Percentiles rank a stretch among this genome's conserved stretches.
phyloP scores from a whole-genome alignment of 2,113 vertebrate species.

The Baryphthengus martii region DNA sequence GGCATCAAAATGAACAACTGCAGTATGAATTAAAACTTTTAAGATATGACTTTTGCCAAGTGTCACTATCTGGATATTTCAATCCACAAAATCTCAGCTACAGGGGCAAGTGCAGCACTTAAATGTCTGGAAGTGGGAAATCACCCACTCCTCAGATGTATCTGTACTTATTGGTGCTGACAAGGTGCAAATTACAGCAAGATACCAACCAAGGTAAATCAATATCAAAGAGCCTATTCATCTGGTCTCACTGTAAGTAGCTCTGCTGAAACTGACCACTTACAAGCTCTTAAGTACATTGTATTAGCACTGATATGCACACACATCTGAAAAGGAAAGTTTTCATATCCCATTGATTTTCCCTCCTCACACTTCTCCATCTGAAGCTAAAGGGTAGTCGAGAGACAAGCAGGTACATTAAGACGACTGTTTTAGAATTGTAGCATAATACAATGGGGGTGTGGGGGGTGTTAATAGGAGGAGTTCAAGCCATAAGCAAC shows the following conservation, averaged over 20 bases:
- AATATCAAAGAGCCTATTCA: background rate
- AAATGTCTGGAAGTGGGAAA: background rate
- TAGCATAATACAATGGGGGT: background rate
- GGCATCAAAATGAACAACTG: background rate
- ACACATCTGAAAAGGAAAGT: background rate
- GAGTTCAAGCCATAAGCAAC: background rate
- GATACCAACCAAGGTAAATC: background rate
- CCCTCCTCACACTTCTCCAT: background rate
- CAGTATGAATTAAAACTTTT: background rate
- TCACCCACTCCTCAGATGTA: background rate
- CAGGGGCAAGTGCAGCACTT: background rate
- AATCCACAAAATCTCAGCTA: background rate
- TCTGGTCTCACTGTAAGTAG: background rate
- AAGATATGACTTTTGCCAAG: background rate
- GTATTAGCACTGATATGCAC: background rate
- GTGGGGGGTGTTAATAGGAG: background rate
- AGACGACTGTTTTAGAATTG: background rate
- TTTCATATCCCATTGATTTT: background rate
- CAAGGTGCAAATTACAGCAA: background rate
- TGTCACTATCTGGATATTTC: background rate
- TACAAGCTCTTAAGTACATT: background rate
- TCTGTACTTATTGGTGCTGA: background rate
- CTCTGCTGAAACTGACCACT: background rate
- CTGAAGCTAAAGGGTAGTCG: background rate
- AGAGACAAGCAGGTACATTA: background rate